Evolutionary conservation across 1,140 invertebrate genomes (phyloP), one percentile per base, ranked within the genome.

Genomic region (Pseudomyrmex gracilis): DNA sequence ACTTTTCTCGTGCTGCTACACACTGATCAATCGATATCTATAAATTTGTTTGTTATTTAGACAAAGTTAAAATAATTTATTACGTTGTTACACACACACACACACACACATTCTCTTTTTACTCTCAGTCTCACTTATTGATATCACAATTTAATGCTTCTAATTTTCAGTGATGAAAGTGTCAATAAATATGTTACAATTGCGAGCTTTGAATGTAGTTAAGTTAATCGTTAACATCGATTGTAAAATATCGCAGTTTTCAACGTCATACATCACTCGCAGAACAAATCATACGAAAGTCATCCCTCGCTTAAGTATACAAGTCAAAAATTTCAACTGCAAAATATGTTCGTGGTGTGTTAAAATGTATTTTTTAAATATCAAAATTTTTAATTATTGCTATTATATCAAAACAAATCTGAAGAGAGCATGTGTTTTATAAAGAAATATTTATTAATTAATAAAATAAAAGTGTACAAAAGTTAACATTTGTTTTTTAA

Each of bases 271-370:
- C 5, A 8, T 22, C 2, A 5, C 47, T 43, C 47, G 57, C n/a
- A 13, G 2, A 24, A 0, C 24, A 12, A 13, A 77, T 17, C 17
- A 1, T 45, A 12, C 45, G 17, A 12, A 24, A 13, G 9, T 34
- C 3, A n/a, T 34, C 9, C 34, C n/a, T 17, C 13, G 17, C 7
- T 45, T 1, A 49, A 70, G 8, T 24, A n/a, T 0, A 22, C 45
- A 58, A 3, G 9, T 58, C 17, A 20, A 15, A 3, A 3, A 24
- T 49, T 24, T 17, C 15, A 24, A 20, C 5, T 15, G 45, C 13
- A 10, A 43, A 24, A 7, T 24, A n/a, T 60, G 15, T 15, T 58
- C 45, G 53, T 47, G 76, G 76, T 80, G 64, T 15, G 76, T 80
- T 3, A 57, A 34, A 34, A 5, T 34, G 4, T 34, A 34, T 34